Conservation (phyloP, 2,888 invertebrate species). For the Oconnorella tubifera region DNA sequence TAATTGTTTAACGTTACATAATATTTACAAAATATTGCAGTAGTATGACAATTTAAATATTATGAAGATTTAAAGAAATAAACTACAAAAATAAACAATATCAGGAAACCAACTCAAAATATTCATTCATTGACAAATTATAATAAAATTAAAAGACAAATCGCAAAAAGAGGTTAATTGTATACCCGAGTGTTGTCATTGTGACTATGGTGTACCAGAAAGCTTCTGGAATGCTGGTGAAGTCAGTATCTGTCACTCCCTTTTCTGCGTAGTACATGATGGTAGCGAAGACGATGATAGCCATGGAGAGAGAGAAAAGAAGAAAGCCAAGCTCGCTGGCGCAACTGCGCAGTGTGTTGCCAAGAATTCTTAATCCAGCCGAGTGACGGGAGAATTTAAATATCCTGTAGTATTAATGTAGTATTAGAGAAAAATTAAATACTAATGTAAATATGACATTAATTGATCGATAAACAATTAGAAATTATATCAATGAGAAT, state of each 20-base stretch:
- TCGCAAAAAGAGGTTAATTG: conserved; percentile 2
- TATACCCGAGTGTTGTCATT: conserved; percentile 97
- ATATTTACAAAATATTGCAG: too few relatives aligned
- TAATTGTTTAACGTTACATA: too few relatives aligned
- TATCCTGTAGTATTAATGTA: conserved; percentile 97
- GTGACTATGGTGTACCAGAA: conserved; percentile 99
- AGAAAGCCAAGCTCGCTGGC: conserved; percentile 98
- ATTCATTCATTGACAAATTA: background rate
- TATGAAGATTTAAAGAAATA: too few relatives aligned
- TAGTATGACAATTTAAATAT: too few relatives aligned
- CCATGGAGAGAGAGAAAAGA: conserved; percentile 98
- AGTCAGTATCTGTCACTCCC: conserved; percentile 91
- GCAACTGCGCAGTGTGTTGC: conserved; percentile 98
- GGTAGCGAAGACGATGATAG: conserved; percentile 99
- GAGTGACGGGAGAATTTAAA: conserved; percentile 99
- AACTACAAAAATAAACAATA: background rate
- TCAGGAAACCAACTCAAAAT: background rate
- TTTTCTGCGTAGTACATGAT: conserved; percentile 99
- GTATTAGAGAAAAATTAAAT: too few relatives aligned
- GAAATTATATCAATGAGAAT: too few relatives aligned
- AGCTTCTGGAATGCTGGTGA: conserved; percentile 98
- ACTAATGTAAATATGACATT: too few relatives aligned
- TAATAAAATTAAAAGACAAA: background rate
- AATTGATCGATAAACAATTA: too few relatives aligned
- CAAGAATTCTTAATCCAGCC: conserved; percentile 94